A percentile compares a stretch with the other conserved stretches of the same genome.
Evolutionary conservation across 2,113 vertebrate genomes (phyloP).

Genomic region (Sitta europaea): DNA sequence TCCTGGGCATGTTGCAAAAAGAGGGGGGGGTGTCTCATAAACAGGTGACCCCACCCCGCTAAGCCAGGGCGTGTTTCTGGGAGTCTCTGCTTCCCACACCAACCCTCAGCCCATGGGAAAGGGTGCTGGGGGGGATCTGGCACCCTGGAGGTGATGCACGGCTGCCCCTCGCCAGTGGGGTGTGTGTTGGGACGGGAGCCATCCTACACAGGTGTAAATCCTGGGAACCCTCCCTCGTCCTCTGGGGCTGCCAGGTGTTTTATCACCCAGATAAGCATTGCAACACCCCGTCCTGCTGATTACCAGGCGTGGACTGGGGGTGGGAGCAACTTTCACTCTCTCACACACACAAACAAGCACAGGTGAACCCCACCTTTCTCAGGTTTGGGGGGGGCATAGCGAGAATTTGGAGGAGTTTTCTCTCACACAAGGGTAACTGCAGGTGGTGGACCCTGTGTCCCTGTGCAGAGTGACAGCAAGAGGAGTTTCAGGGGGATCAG

Average conservation of each 20-base stretch:
- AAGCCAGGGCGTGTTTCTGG: constrained; percentile 6
- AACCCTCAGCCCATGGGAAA: not conserved
- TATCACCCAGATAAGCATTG: not conserved
- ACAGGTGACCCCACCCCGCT: constrained; percentile 4
- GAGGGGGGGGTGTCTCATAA: not conserved
- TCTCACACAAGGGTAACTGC: not conserved
- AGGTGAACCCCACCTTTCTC: not conserved
- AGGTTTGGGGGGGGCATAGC: fast-evolving
- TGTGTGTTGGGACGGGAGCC: not conserved
- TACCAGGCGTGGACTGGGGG: not conserved
- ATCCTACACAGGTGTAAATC: not conserved
- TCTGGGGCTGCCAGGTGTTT: not conserved
- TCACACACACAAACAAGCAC: not conserved
- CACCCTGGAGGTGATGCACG: not conserved
- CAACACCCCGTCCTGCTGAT: not conserved
- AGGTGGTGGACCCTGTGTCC: too few relatives aligned
- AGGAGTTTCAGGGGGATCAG: not conserved
- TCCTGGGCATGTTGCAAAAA: not conserved
- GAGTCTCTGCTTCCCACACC: not conserved
- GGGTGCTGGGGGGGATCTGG: not conserved
- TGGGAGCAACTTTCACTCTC: not conserved
- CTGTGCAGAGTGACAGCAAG: not conserved
- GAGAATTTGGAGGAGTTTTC: not conserved
- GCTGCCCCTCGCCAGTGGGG: not conserved
- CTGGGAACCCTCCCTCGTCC: not conserved